These are phyloP conservation scores for Pelosia muscerda DNA, from an alignment of 2,888 invertebrate genomes.

Conservation along the genomic window DNA sequence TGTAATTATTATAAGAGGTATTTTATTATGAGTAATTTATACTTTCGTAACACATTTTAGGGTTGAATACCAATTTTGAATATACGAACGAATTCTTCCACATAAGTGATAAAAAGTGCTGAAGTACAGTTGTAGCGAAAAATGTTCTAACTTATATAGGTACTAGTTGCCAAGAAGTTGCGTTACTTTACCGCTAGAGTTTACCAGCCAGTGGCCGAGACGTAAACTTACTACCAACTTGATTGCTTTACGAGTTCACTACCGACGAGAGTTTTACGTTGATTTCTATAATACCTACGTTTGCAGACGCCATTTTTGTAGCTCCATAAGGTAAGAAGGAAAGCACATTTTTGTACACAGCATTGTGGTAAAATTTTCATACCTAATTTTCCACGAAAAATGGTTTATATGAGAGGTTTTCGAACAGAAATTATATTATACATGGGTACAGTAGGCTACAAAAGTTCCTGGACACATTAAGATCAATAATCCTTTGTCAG, in stretches of 20 bases:
- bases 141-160: conserved; percentile 54
- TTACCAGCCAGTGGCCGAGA: conserved; percentile 53
- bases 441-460: no score
- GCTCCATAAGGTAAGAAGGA: conserved; percentile 28
- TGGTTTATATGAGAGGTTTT: no score
- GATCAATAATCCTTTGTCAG: no score
- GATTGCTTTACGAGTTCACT: conserved; percentile 66
- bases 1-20: no score
- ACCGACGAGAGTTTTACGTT: conserved; percentile 56
- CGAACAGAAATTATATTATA: no score
- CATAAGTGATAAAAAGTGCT: background rate
- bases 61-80: background rate
- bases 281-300: conserved; percentile 49
- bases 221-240: conserved; percentile 64
- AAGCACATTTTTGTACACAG: background rate
- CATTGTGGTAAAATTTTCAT: no score
- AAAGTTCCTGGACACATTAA: no score
- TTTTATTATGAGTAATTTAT: no score
- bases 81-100: background rate
- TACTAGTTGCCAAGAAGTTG: conserved; percentile 52
- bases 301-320: conserved; percentile 39
- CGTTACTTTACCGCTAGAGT: conserved; percentile 42
- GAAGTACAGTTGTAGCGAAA: conserved; percentile 35
- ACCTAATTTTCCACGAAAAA: no score
- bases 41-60: background rate